Base-by-base conservation (phyloP, 92 coral and sea anemone species). In the Zoanthus gigantus region DNA sequence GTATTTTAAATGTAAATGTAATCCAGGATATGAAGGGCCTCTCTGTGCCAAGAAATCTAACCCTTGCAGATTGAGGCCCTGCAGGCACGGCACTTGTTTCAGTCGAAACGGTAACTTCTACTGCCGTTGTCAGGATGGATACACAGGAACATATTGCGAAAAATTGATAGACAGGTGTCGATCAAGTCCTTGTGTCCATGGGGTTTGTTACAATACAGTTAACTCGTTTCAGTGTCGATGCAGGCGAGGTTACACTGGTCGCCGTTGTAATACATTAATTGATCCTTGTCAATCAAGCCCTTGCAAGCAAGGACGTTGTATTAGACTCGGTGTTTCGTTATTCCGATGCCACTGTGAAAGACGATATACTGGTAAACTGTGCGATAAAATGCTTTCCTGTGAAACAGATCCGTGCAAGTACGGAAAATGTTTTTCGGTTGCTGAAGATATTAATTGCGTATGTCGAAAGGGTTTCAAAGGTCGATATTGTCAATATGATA, bases 251-350 rank as follows among this genome's bases (percentile, higher is more conserved):
- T 96, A 83, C 68, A 78, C 79, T 52, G 98, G 98, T 73, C 88
- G 71, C 46, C 83, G 86, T 4, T 94, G 97, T 58, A 93, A 91
- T 34, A 79, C 87, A 46, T 17, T 54, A 60, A 88, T 83, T 29
- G 89, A 92, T 81, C 83, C 85, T 44, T 96, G 98, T 61, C 87
- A 79, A 44, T 88, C 93, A 85, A 93, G 88, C 30, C 98, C 98
- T 69, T 96, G 98, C 77, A 90, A 68, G 60, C 74, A 78, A 47
- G 98, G 98, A 3, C 60, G 15, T 10, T 96, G 98, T 66, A 15
- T 86, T 61, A 45, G 71, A 7, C 10, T 89, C 66, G 45, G 68
- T 12, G 66, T 28, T 15, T 74, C 86, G 5, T 79, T 90, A 11
- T 94, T 86, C 73, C 60, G 86, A 17, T 96, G 98, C 57, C 16